Evolutionary conservation across 1,140 invertebrate species (phyloP).

Genomic region (Drosophila asahinai): DNA sequence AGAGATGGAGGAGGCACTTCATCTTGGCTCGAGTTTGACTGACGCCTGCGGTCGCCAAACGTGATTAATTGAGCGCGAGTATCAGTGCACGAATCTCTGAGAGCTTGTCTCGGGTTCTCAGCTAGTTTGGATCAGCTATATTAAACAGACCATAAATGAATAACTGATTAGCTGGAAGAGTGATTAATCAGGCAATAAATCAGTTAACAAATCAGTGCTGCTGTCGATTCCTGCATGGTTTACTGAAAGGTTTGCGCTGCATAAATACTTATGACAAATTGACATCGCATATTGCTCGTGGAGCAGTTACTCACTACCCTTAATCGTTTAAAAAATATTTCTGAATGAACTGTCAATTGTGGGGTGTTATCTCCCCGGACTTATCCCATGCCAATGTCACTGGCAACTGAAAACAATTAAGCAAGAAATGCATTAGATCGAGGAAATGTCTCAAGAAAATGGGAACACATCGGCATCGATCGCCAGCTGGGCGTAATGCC

Average conservation of each 20-base stretch:
- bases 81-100: conserved; percentile 29
- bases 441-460: conserved; percentile 22
- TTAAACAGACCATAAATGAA: conserved; percentile 68
- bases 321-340: conserved; percentile 16
- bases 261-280: conserved; percentile 59
- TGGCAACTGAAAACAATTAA: conserved; percentile 23
- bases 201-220: conserved; percentile 52
- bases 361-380: conserved; percentile 5
- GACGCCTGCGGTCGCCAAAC: conserved; percentile 42
- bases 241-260: conserved; percentile 6
- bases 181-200: conserved; percentile 52
- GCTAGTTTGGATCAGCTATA: conserved; percentile 22
- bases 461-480: conserved; percentile 5
- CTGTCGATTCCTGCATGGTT: conserved; percentile 33
- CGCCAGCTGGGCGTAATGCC: conserved; percentile 5
- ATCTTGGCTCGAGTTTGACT: conserved; percentile 5
- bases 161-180: conserved; percentile 26
- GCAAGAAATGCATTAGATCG: background rate
- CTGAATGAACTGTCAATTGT: conserved; percentile 23
- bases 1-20: conserved; percentile 20
- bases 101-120: background rate
- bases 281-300: background rate
- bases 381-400: conserved; percentile 7
- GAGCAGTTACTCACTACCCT: background rate
- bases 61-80: conserved; percentile 76